These are phyloP conservation scores for fruit fly (Drosophila melanogaster) DNA, from an alignment of 1,140 invertebrate genomes.

Conservation along the genomic window DNA sequence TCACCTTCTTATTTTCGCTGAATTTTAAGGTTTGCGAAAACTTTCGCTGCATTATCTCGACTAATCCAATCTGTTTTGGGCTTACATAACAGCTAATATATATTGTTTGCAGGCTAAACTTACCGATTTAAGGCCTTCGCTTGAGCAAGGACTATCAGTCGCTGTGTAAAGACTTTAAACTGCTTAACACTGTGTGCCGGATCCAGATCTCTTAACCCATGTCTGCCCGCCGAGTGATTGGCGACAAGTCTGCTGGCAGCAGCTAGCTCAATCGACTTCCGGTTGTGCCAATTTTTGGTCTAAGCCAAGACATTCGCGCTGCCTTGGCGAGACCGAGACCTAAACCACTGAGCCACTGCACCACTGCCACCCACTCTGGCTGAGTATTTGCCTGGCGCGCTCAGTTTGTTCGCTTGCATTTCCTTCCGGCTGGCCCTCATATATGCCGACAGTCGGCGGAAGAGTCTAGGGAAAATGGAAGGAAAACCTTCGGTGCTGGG, in stretches of 20 bases:
- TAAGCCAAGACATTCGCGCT: conserved; percentile 34
- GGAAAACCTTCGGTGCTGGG: not conserved
- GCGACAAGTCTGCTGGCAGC: conserved; percentile 34
- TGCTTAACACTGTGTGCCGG: not conserved
- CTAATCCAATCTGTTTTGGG: not conserved
- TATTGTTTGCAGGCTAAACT: too few species aligned
- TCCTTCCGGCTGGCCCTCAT: conserved; percentile 67
- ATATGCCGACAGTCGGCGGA: conserved; percentile 26
- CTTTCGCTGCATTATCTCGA: not conserved
- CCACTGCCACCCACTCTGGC: too few species aligned
- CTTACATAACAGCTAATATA: too few species aligned
- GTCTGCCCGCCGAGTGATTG: not conserved
- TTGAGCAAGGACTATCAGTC: not conserved
- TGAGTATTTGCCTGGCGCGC: conserved; percentile 65
- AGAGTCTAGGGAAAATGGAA: conserved; percentile 14
- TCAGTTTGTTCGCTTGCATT: conserved; percentile 77
- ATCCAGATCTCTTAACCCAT: not conserved
- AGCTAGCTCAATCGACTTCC: conserved; percentile 61
- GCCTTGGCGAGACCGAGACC: conserved; percentile 6
- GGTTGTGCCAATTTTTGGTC: conserved; percentile 70
- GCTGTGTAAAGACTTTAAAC: not conserved
- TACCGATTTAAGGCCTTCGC: too few species aligned
- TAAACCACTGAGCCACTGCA: not conserved
- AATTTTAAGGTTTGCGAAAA: not conserved
- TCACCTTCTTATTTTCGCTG: too few species aligned